Evolutionary conservation across 2,113 vertebrate genomes (phyloP).

Genomic region (Pelodiscus sinensis): DNA sequence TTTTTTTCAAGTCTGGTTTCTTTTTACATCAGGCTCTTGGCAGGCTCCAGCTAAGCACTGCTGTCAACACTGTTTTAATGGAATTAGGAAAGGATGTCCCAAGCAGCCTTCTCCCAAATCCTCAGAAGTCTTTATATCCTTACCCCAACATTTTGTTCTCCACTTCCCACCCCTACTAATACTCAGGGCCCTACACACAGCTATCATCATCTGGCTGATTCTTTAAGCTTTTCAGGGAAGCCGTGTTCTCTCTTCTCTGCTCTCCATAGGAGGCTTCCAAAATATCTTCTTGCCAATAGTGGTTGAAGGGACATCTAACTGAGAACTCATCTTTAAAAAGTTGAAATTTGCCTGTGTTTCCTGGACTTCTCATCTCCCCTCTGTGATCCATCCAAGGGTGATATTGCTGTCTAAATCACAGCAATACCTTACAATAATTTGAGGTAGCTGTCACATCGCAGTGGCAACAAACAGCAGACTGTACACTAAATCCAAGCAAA

Average conservation of each 20-base stretch:
- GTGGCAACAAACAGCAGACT: not conserved
- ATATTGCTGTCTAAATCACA: not conserved
- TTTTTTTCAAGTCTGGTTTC: constrained; percentile 6
- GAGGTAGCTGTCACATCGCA: not conserved
- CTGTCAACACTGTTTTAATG: constrained; percentile 65
- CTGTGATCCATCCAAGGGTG: not conserved
- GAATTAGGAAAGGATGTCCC: constrained; percentile 47
- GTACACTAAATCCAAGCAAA: constrained; percentile 6
- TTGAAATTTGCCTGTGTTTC: not conserved
- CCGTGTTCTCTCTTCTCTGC: not conserved
- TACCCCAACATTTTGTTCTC: constrained; percentile 46
- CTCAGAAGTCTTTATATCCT: constrained; percentile 57
- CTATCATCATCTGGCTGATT: constrained; percentile 15
- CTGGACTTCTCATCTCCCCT: not conserved
- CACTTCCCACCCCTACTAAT: not conserved
- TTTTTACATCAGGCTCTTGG: not conserved
- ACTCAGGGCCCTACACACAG: constrained; percentile 16
- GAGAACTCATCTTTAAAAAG: not conserved
- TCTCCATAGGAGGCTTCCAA: not conserved
- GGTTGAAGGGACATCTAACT: not conserved
- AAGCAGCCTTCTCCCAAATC: constrained; percentile 55
- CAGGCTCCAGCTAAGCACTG: constrained; percentile 36
- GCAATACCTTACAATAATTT: constrained; percentile 4
- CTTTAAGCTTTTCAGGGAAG: not conserved
- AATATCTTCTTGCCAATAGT: not conserved